Evolutionary conservation across 2,888 invertebrate genomes (phyloP).

Genomic region (Steinernema hermaphroditum): DNA sequence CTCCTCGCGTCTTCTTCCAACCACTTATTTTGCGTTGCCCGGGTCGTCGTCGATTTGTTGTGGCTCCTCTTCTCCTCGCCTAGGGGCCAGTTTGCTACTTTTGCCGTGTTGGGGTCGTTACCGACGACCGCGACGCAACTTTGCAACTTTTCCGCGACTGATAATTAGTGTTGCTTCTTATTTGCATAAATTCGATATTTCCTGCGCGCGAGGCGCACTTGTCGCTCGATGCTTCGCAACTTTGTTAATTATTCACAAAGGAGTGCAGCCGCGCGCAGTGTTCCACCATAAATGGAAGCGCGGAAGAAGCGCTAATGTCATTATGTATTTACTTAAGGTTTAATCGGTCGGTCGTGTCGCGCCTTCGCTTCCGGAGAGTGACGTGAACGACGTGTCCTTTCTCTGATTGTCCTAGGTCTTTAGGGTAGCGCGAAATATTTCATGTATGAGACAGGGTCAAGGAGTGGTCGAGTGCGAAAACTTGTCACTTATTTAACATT

Average conservation of each 20-base stretch:
- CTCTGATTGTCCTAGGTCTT: neutral
- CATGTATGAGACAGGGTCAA: conserved; percentile 19
- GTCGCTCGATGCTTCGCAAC: conserved; percentile 25
- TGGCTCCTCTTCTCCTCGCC: conserved; percentile 30
- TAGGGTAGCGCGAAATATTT: neutral
- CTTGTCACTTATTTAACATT: conserved; percentile 26
- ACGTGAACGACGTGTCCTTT: conserved; percentile 26
- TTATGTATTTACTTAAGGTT: conserved; percentile 31
- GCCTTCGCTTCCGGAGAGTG: neutral
- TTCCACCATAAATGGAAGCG: conserved; percentile 15
- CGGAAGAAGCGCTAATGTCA: conserved; percentile 29
- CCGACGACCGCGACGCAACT: neutral
- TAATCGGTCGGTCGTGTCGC: conserved; percentile 18
- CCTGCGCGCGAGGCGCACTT: conserved; percentile 7
- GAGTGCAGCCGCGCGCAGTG: conserved; percentile 7
- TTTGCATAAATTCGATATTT: conserved; percentile 31
- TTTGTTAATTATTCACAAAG: conserved; percentile 29
- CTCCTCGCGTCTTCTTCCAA: conserved; percentile 30
- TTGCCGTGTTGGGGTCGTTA: neutral
- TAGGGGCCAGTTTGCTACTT: conserved; percentile 30
- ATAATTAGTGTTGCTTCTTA: conserved; percentile 19
- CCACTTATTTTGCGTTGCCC: conserved; percentile 31
- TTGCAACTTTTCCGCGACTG: conserved; percentile 1
- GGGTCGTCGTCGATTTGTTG: conserved; percentile 31
- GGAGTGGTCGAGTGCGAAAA: conserved; percentile 1